Conservation (phyloP, 2,888 invertebrate genomes). For the Stenotaenia linearis region DNA sequence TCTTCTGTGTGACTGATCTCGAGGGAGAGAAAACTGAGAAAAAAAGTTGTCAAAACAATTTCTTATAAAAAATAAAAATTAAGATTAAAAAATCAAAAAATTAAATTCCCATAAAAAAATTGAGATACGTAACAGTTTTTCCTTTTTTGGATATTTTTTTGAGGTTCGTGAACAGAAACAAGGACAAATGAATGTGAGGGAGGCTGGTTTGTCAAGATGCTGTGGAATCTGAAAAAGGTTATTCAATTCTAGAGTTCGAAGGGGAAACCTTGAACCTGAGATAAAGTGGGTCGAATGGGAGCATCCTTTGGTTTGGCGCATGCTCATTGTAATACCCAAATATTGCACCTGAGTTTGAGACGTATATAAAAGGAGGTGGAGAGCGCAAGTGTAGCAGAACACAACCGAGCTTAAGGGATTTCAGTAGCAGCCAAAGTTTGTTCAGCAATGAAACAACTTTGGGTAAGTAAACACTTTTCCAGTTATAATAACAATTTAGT, state of each 20-base stretch:
- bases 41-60: not conserved
- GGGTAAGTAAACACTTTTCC: not conserved
- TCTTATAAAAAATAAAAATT: not conserved
- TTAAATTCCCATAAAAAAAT: not conserved
- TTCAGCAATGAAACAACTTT: not conserved
- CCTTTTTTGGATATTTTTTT: not conserved
- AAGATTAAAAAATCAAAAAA: not conserved
- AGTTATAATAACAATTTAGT: too few relatives aligned
- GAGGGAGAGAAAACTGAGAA: not conserved
- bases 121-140: not conserved
- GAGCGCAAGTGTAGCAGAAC: not conserved
- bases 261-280: conserved; percentile 17
- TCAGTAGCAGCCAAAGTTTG: not conserved
- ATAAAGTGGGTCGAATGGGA: conserved; percentile 16
- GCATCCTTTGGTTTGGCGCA: not conserved
- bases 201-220: not conserved
- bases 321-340: conserved; percentile 1
- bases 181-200: conserved; percentile 8
- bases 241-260: conserved; percentile 16
- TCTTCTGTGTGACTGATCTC: not conserved
- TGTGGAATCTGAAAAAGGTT: not conserved
- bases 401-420: not conserved
- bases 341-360: not conserved
- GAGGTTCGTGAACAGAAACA: conserved; percentile 23
- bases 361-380: not conserved